Evolutionary conservation across 2,113 vertebrate species (phyloP), one percentile per base, ranked within the genome.

Genomic region (Ondatra zibethicus): DNA sequence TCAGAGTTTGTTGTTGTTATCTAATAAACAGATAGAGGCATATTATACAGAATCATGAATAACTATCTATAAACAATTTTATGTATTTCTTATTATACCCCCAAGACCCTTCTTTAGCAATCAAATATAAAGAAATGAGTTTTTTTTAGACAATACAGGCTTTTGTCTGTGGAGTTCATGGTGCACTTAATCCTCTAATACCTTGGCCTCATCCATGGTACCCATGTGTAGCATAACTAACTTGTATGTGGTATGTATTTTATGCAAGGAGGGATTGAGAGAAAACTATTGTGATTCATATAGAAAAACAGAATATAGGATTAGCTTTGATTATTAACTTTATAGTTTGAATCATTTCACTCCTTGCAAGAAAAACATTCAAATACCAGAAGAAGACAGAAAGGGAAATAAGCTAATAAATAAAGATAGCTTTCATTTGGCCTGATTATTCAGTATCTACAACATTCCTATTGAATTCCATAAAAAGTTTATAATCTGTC

Each of bases 381-480:
- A 81, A 80, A 68, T 52, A 25, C 58, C 39, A 89, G 33, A 75
- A 81, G 76, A 39, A 52, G 13, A 29, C 9, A 77, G 21, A 47
- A 63, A 39, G 5, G 31, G 47, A 93, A 52, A 10, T 66, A 12
- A 10, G 12, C 73, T 86, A 21, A 4, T 45, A 23, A 89, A 19
- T 78, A 42, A 86, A 66, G 36, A 91, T 92, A 27, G 65, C 23
- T 97, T 91, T 92, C 58, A 45, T 89, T 90, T 85, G 70, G 33
- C 19, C 12, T 78, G 25, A 4, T 78, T 90, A 73, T 88, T 78
- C 31, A 92, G 65, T 10, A 91, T 27, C 39, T 85, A 25, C 25
- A 27, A 61, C 4, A 23, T 21, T 88, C 27, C 75, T 91, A 77
- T 96, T 12, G 29, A 91, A 76, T 0, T 80, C 7, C 29, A 23